phyloP scores from a whole-genome alignment of 2,888 invertebrate species.

The Rhaphigaster nebulosa region DNA sequence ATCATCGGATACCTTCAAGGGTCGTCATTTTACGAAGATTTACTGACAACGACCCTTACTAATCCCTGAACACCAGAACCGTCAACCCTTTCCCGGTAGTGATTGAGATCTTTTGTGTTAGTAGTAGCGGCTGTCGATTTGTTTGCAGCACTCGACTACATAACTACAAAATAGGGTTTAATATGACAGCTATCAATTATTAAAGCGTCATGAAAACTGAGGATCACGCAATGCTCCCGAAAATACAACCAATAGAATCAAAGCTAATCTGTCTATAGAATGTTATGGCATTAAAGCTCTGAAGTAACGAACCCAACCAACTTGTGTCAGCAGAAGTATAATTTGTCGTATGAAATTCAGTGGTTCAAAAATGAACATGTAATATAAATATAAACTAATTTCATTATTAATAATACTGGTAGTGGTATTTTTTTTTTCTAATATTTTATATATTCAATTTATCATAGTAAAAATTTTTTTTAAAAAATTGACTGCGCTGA shows the following conservation, averaged over 20 bases:
- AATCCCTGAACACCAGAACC: neutral
- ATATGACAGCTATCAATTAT: neutral
- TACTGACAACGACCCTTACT: conserved; percentile 33
- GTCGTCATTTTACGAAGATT: conserved; percentile 6
- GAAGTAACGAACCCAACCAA: too few species aligned
- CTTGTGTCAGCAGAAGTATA: too few species aligned
- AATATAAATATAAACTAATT: too few species aligned
- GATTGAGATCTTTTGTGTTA: conserved; percentile 13
- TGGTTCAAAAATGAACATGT: too few species aligned
- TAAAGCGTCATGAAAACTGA: neutral
- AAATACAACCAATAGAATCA: neutral
- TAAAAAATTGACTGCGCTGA: too few species aligned
- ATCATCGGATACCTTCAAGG: conserved; percentile 15
- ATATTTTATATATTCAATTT: too few species aligned
- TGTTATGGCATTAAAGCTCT: too few species aligned
- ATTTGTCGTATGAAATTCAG: too few species aligned
- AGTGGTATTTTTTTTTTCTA: too few species aligned
- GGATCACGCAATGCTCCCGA: neutral
- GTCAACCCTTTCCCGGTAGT: neutral
- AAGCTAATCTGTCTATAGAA: too few species aligned
- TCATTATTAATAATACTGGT: too few species aligned
- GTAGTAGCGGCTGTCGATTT: neutral
- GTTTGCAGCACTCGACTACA: conserved; percentile 5
- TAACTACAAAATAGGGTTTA: neutral
- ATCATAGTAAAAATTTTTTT: too few species aligned